Conservation (phyloP, 2,113 vertebrate genomes). For the Epinephelus moara region DNA sequence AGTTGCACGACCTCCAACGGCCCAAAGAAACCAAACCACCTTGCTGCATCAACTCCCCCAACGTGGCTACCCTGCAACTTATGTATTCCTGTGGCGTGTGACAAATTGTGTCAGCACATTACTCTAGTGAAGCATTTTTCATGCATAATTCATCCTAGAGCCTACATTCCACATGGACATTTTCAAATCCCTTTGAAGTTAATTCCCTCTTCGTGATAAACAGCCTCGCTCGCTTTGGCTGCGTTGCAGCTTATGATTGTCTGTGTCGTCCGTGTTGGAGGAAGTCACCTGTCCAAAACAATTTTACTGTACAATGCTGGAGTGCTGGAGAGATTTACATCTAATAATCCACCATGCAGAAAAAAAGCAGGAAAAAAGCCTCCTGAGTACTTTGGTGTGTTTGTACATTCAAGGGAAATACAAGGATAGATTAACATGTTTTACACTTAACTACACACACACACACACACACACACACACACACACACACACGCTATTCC, state of each 20-base stretch:
- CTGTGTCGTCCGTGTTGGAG: slow-evolving; percentile 25
- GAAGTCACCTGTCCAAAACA: slow-evolving; percentile 61
- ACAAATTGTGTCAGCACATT: slow-evolving; percentile 77
- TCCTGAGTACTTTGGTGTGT: neutral
- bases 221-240: slow-evolving; percentile 27
- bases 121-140: slow-evolving; percentile 56
- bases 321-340: slow-evolving; percentile 44
- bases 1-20: slow-evolving; percentile 26
- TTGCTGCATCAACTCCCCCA: slow-evolving; percentile 17
- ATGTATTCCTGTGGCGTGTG: slow-evolving; percentile 65
- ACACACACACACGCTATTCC: neutral
- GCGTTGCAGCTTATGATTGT: slow-evolving; percentile 51
- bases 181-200: slow-evolving; percentile 76
- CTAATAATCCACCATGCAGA: slow-evolving; percentile 11
- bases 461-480: neutral
- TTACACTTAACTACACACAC: neutral
- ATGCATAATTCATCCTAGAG: slow-evolving; percentile 73
- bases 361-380: neutral
- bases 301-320: slow-evolving; percentile 32
- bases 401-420: slow-evolving; percentile 8
- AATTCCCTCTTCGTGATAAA: slow-evolving; percentile 71
- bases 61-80: slow-evolving; percentile 33
- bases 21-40: slow-evolving; percentile 35
- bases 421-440: neutral
- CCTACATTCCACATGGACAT: slow-evolving; percentile 63